These are phyloP conservation scores for Hybognathus amarus DNA, from an alignment of 2,797 vertebrate species.

Conservation along the genomic window DNA sequence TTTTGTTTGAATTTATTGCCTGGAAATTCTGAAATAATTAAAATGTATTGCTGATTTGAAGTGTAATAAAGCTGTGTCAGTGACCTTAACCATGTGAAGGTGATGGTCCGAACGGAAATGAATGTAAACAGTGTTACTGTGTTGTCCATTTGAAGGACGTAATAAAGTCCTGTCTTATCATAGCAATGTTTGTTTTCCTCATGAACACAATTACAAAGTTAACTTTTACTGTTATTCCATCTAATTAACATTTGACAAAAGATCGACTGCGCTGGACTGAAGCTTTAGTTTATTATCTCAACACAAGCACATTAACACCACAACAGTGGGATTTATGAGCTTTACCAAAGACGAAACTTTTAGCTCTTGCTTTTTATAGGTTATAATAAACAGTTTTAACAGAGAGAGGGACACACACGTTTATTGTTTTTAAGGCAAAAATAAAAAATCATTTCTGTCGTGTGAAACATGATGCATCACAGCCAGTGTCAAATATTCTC, in stretches of 20 bases:
- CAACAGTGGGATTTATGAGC: constrained; percentile 10
- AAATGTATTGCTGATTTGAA: constrained; percentile 35
- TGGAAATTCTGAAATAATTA: constrained; percentile 44
- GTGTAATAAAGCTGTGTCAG: constrained; percentile 56
- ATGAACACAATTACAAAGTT: constrained; percentile 53
- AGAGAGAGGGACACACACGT: not conserved
- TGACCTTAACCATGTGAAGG: constrained; percentile 55
- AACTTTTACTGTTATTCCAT: constrained; percentile 55
- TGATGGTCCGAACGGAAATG: constrained; percentile 59
- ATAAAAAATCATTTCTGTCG: not conserved
- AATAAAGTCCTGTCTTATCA: constrained; percentile 61
- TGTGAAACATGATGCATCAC: not conserved
- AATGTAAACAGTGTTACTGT: constrained; percentile 65
- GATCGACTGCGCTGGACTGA: constrained; percentile 6
- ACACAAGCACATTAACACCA: constrained; percentile 26
- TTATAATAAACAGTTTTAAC: not conserved
- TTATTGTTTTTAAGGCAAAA: not conserved
- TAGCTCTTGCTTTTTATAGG: not conserved
- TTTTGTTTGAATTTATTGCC: constrained; percentile 3
- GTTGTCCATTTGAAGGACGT: constrained; percentile 58
- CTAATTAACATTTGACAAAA: constrained; percentile 50
- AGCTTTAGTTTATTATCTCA: constrained; percentile 35
- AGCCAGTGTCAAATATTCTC: not conserved
- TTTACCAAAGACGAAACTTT: not conserved
- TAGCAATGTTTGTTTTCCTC: constrained; percentile 53